Evolutionary conservation across 1,140 invertebrate species (phyloP), one percentile per base, ranked within the genome.

Genomic region (Saxidomus purpurata): DNA sequence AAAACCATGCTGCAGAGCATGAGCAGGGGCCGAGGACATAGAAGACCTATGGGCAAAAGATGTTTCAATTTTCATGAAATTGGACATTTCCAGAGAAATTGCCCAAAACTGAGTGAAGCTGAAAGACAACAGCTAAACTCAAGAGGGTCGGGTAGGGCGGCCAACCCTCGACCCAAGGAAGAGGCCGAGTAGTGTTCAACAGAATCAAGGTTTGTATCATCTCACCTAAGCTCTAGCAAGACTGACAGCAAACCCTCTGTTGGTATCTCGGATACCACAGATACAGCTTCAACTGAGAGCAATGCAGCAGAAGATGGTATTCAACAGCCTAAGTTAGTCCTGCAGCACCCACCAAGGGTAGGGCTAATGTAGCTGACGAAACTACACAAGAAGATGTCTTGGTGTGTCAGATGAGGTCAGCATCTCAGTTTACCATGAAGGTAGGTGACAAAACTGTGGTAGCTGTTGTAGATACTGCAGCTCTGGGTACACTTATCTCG

Each of bases 401-500:
- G 25, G 13, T 55, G 2, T 67, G 25, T 31, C 38, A 47, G 40
- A 15, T 79, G n/a, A n/a, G 38, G 13, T 47, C 74, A 43, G 9
- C 38, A n/a, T 79, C 40, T 9, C 74, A 79, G 43, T 79, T 79
- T 79, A 49, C 13, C 43, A 47, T 79, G 74, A 49, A 74, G 74
- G 43, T 79, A n/a, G 40, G 28, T 17, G 74, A 43, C 49, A 8
- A 31, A 49, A 17, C 28, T 22, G 74, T 79, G 8, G 49, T 13
- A 22, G 74, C 74, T 4, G 74, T 49, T 17, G 74, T 79, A 25
- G 74, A 79, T 49, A 49, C 74, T 4, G 74, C 74, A 43, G 63
- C 28, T 3, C 17, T 34, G 59, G 77, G 8, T 19, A 55, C 52
- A 8, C 8, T 55, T 55, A 55, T 55, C 4, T 55, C 52, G 19